phyloP scores from a whole-genome alignment of 2,113 vertebrate genomes.

The Xenopus borealis region DNA sequence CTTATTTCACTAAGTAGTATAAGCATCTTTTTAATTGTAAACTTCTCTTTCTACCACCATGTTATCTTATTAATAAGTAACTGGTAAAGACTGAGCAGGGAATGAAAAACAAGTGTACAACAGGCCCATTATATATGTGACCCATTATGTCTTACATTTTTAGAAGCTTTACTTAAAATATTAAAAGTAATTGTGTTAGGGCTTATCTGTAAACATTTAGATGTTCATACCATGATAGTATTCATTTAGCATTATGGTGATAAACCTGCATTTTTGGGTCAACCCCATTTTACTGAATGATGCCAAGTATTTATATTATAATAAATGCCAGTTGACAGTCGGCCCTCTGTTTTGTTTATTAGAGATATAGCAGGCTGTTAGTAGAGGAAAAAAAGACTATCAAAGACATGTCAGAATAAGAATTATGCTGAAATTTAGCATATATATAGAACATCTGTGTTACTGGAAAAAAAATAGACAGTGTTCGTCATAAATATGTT shows the following conservation, averaged over 20 bases:
- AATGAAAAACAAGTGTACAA: too few relatives aligned
- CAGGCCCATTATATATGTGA: too few relatives aligned
- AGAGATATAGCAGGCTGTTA: neutral
- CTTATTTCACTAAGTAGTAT: neutral
- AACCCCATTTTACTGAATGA: too few relatives aligned
- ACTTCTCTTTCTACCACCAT: neutral
- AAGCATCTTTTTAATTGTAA: slow-evolving; percentile 8
- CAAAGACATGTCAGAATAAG: slow-evolving; percentile 43
- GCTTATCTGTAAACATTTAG: too few relatives aligned
- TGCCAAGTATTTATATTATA: neutral
- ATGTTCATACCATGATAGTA: too few relatives aligned
- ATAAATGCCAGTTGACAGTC: neutral
- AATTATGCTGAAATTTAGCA: slow-evolving; percentile 50
- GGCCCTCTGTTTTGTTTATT: neutral
- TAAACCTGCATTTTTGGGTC: too few relatives aligned
- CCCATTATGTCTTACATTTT: too few relatives aligned
- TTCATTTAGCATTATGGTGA: too few relatives aligned
- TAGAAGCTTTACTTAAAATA: too few relatives aligned
- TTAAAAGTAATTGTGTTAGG: too few relatives aligned
- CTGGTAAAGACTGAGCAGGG: neutral
- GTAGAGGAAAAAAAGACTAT: neutral
- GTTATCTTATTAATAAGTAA: neutral
- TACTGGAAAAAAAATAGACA: slow-evolving; percentile 54
- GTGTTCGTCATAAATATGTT: slow-evolving; percentile 55
- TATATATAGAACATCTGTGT: slow-evolving; percentile 58